These are phyloP conservation scores for Tridacna gigas DNA, from an alignment of 2,888 invertebrate species.

Conservation along the genomic window DNA sequence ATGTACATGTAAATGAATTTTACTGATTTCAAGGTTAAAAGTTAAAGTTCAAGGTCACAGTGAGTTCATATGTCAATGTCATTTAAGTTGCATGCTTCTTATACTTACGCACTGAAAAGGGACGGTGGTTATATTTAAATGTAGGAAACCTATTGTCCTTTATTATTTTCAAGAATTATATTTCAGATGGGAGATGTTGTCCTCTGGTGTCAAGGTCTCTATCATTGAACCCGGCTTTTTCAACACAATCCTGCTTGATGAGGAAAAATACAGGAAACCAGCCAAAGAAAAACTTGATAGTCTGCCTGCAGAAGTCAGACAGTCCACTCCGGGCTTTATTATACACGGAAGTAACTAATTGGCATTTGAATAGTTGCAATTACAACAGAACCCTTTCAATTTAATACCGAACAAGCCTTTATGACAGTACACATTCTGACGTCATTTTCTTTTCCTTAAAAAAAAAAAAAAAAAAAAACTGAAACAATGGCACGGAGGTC, in stretches of 20 bases:
- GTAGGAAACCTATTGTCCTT: not conserved
- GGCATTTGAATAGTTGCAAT: not conserved
- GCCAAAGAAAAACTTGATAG: not conserved
- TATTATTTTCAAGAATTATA: not conserved
- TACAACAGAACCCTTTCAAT: not conserved
- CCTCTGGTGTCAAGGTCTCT: not conserved
- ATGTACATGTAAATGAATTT: no score
- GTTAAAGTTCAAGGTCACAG: no score
- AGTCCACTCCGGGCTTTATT: not conserved
- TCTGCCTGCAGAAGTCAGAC: conserved; percentile 3
- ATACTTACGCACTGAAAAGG: no score
- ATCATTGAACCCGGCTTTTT: conserved; percentile 25
- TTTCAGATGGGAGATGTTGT: not conserved
- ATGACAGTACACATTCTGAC: not conserved
- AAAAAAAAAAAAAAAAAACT: no score
- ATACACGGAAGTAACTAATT: not conserved
- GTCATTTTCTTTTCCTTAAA: no score
- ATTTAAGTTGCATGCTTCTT: no score
- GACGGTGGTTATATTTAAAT: not conserved
- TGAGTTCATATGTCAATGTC: no score
- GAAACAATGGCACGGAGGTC: no score
- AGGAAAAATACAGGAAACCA: not conserved
- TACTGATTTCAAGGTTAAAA: no score
- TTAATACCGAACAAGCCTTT: not conserved
- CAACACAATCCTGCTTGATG: conserved; percentile 1